A percentile compares a stretch with the other conserved stretches of the same genome.
Evolutionary conservation across 2,113 vertebrate genomes (phyloP).

Genomic region (Corythornis madagascariensis): DNA sequence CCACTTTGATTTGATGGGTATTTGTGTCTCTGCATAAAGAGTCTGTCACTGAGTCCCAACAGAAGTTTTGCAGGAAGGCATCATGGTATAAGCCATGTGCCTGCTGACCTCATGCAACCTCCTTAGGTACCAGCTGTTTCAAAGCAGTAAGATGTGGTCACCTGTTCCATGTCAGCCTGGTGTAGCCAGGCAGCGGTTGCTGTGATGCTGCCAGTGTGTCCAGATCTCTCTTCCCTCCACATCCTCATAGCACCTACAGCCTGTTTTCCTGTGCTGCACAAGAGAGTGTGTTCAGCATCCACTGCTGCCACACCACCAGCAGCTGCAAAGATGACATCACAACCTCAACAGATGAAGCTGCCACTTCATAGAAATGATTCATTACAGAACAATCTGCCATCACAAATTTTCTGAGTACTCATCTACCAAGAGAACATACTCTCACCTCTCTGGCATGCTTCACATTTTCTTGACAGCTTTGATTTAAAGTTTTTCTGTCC

Average conservation of each 20-base stretch:
- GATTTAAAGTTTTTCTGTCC: background rate
- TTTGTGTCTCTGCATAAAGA: background rate
- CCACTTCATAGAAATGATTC: background rate
- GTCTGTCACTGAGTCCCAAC: background rate
- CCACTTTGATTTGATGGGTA: background rate
- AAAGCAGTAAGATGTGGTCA: background rate
- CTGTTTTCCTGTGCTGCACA: background rate
- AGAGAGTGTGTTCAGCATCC: background rate
- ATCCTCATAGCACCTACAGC: background rate
- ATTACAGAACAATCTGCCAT: background rate
- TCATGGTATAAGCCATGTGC: background rate
- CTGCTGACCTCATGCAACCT: background rate
- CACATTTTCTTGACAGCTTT: background rate
- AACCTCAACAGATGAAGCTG: background rate
- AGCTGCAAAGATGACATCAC: background rate
- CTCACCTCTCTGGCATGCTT: background rate
- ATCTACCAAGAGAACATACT: background rate
- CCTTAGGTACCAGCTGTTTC: background rate
- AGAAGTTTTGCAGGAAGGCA: background rate
- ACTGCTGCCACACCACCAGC: background rate
- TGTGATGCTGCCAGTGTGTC: background rate
- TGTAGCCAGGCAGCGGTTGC: background rate
- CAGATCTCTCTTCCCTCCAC: background rate
- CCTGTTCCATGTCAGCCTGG: background rate
- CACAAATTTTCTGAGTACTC: background rate